Base-by-base conservation (phyloP, 1,140 invertebrate genomes). In the Ladona fulva region DNA sequence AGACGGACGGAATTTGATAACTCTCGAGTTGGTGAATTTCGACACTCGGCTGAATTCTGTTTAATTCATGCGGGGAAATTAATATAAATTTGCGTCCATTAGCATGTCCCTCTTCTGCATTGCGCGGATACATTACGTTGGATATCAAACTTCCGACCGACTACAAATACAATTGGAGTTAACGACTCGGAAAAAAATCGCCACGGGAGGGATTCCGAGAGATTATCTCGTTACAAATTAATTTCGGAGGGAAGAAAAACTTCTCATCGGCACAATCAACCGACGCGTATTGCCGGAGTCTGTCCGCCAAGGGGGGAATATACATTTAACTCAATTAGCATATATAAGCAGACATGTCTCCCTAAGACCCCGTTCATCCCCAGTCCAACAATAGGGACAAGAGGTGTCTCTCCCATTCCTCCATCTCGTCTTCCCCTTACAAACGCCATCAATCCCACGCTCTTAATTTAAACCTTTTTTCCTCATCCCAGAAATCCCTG, bases 321-420 rank as follows among this genome's bases (percentile, higher is more conserved):
- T 66, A 66, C 52, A 66, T 66, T 66, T 66, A 66, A 66, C 52
- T 66, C 52, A 66, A 66, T 66, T 66, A 66, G 52, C 52, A 66
- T 66, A 66, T 12, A 66, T 66, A 66, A 66, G 52, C 52, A 66
- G 52, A 66, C 52, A 19, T 66, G 52, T 12, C 12, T 66, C 52
- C 52, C 52, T 22, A 22, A 66, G 52, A 66, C 52, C 52, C 19
- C 19, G 10, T 52, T 52, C 44, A 52, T 11, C 44, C 44, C 19
- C 52, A 66, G 52, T 66, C 3, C 52, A 12, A 66, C 52, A 66
- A 66, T 66, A 22, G 52, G 52, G 52, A 66, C 52, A 66, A 66
- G 52, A 22, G n/a, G 14, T 12, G 52, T 66, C 52, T 66, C 52
- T 19, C n/a, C 52, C 52, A 66, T 12, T 12, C 52, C 52, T 6